Percentiles rank a stretch among this genome's conserved stretches.
phyloP scores from a whole-genome alignment of 2,797 vertebrate species.

The Hemitrygon akajei region DNA sequence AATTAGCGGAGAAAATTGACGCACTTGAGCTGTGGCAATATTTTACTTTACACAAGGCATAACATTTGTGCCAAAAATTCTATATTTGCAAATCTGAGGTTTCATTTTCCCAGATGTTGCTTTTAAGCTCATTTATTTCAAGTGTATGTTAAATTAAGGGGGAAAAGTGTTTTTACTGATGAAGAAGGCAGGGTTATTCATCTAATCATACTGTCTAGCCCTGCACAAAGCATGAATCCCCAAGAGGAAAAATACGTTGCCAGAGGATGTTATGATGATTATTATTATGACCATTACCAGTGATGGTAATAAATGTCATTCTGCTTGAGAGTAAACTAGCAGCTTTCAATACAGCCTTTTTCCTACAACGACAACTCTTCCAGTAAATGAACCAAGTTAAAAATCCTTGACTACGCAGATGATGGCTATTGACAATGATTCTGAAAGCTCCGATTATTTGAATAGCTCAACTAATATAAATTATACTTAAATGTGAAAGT shows the following conservation, averaged over 20 bases:
- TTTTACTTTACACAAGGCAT: constrained; percentile 30
- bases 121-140: constrained; percentile 19
- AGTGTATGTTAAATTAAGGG: not conserved
- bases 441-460: not conserved
- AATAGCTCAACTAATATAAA: not conserved
- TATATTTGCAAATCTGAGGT: constrained; percentile 2
- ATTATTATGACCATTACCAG: not conserved
- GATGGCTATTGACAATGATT: not conserved
- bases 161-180: constrained; percentile 1
- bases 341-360: not conserved
- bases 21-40: constrained; percentile 16
- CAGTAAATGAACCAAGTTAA: not conserved
- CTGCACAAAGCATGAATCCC: not conserved
- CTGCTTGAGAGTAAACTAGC: not conserved
- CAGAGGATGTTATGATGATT: not conserved
- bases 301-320: not conserved
- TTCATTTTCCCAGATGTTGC: constrained; percentile 36
- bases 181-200: not conserved
- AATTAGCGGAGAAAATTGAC: constrained; percentile 28
- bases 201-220: not conserved
- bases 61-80: constrained; percentile 20
- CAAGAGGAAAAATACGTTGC: not conserved
- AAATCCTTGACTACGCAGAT: not conserved
- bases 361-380: not conserved
- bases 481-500: not conserved